These are phyloP conservation scores for Bufotes viridis DNA, from an alignment of 2,797 vertebrate species.

Conservation along the genomic window DNA sequence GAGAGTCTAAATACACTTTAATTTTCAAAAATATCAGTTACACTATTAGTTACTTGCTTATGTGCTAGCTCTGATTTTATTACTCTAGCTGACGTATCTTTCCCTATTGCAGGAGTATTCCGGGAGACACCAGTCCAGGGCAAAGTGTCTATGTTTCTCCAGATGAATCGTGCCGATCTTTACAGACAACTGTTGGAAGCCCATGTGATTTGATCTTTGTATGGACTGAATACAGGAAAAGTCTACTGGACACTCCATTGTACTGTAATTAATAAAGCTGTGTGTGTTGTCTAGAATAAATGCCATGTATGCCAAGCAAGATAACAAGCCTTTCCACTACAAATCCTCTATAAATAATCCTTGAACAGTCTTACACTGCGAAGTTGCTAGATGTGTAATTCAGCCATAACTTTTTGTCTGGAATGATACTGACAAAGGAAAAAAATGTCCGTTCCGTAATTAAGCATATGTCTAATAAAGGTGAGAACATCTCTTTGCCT, in stretches of 20 bases:
- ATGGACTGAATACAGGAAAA: neutral
- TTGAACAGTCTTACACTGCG: neutral
- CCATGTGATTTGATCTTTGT: conserved; percentile 35
- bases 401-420: too few relatives aligned
- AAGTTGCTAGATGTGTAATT: too few relatives aligned
- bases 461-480: too few relatives aligned
- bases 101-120: conserved; percentile 46
- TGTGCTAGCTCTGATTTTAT: neutral
- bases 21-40: too few relatives aligned
- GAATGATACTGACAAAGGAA: too few relatives aligned
- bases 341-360: neutral
- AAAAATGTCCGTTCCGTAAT: too few relatives aligned
- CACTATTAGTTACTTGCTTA: neutral
- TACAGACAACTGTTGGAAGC: conserved; percentile 45
- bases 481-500: too few relatives aligned
- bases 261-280: neutral
- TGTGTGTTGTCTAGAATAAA: neutral
- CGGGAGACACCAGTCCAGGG: conserved; percentile 50
- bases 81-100: neutral
- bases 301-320: neutral
- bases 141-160: conserved; percentile 53
- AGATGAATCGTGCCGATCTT: conserved; percentile 39
- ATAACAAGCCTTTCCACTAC: neutral
- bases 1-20: too few relatives aligned
- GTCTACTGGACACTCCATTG: neutral